Evolutionary conservation across 2,888 invertebrate genomes (phyloP), one percentile per base, ranked within the genome.

Genomic region (Unio delphinus): DNA sequence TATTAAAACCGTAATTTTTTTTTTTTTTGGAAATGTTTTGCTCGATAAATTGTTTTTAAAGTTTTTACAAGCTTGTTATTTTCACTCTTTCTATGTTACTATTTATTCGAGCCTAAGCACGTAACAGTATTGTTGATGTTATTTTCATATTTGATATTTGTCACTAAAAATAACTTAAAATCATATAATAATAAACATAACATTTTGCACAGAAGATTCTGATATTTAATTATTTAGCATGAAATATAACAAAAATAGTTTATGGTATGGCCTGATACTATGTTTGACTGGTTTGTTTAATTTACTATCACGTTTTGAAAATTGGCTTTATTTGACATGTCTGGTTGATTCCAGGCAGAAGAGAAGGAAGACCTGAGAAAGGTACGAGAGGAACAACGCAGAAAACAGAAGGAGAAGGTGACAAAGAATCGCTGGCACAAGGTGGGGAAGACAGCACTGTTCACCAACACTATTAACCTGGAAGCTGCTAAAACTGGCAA

Each of bases 391-490:
- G 79, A 79, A 71, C 80, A 81, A 67, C 72, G 82, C 55, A 70
- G 75, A 26, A 79, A 81, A 65, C 82, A 83, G 81, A 83, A 81
- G 66, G 80, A 80, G 70, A 78, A 80, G 68, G 77, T 78, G 64
- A 77, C 74, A 28, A 80, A 79, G 72, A 83, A 79, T 63, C 70
- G 72, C 54, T 80, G 76, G 73, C 75, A 74, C 62, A 76, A 79
- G 66, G 75, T 76, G 73, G 73, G 72, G 67, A 79, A 79, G 67
- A 76, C 74, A 17, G 72, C 74, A 55, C 67, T 73, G 68, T 72
- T 77, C 58, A 71, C 75, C 8, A 75, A 75, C 66, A 74, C 79
- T 6, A 73, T 80, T 20, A 73, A 79, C 61, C 65, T 75, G 28
- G 68, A 67, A 28, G 77, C 74, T 34, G 77, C 73, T 4, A 72